Evolutionary conservation across 1,140 invertebrate species (phyloP), one percentile per base, ranked within the genome.

Genomic region (Grapholita molesta): DNA sequence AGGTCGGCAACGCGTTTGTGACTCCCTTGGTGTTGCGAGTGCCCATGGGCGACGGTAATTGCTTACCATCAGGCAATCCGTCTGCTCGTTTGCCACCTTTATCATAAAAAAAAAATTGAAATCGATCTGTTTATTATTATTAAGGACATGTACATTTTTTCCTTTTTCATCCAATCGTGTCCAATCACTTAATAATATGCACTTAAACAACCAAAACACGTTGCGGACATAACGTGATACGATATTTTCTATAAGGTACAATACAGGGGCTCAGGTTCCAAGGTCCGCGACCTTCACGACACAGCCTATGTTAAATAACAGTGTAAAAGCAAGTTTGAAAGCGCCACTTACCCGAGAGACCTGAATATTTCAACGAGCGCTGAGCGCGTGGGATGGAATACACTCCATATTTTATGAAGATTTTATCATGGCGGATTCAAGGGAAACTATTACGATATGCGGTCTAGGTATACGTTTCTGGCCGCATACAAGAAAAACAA

Each of bases 331-430:
- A 53, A 53, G 18, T 24, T 53, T 24, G 18, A 57, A 25, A 24
- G 9, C 23, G 24, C 23, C 53, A n/a, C 23, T 57, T 57, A 25
- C 53, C 24, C 53, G 23, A 57, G 53, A 25, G 53, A 25, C 24
- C 53, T 57, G 24, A 57, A 57, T 57, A 57, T 57, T 57, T 57
- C 53, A 57, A 24, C 9, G 53, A 42, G 12, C 9, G 23, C 53
- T 57, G 25, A 57, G 53, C 4, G 53, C 53, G 24, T n/a, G 24
- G 3, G 24, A 35, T 24, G 53, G 53, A 28, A 57, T 15, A n/a
- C 53, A n/a, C n/a, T n/a, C 12, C n/a, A 12, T 9, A 24, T n/a
- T 11, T 25, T 53, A 23, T 53, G 33, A 57, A n/a, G 23, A n/a
- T 57, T 25, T 57, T 52, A 30, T 30, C 12, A 42, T 15, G n/a